Evolutionary conservation across 1,140 invertebrate species (phyloP).

Genomic region (Zaprionus inermis): DNA sequence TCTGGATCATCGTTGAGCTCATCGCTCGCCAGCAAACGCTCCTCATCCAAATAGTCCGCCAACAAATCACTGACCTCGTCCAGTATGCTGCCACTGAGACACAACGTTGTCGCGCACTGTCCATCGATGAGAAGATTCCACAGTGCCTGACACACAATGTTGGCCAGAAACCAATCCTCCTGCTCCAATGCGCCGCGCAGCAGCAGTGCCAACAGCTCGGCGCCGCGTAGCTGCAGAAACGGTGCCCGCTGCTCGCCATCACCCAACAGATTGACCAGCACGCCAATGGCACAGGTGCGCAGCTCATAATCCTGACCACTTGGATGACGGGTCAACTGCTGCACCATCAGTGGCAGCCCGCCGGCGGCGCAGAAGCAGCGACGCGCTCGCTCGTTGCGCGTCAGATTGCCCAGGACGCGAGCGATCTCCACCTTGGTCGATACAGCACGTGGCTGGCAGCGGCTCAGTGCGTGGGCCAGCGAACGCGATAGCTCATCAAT

Average conservation of each 20-base stretch:
- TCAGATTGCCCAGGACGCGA: constrained; percentile 84
- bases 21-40: constrained; percentile 81
- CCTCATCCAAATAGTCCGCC: constrained; percentile 86
- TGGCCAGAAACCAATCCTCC: constrained; percentile 82
- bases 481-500: constrained; percentile 64
- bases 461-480: constrained; percentile 56
- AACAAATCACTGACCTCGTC: constrained; percentile 86
- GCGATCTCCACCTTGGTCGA: constrained; percentile 77
- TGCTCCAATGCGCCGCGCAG: constrained; percentile 70
- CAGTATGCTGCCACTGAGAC: constrained; percentile 84
- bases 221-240: constrained; percentile 75
- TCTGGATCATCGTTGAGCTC: constrained; percentile 32
- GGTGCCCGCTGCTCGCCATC: constrained; percentile 77
- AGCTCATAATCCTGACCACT: constrained; percentile 75
- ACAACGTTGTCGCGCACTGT: constrained; percentile 84
- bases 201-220: constrained; percentile 63
- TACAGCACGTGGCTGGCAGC: constrained; percentile 38
- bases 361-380: constrained; percentile 74
- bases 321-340: constrained; percentile 61
- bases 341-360: constrained; percentile 73
- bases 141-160: constrained; percentile 84
- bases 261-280: constrained; percentile 80
- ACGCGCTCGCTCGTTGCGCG: constrained; percentile 77
- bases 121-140: constrained; percentile 90
- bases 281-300: constrained; percentile 79